These are phyloP conservation scores for Danionella cerebrum DNA, from an alignment of 2,113 vertebrate genomes.

Conservation along the genomic window DNA sequence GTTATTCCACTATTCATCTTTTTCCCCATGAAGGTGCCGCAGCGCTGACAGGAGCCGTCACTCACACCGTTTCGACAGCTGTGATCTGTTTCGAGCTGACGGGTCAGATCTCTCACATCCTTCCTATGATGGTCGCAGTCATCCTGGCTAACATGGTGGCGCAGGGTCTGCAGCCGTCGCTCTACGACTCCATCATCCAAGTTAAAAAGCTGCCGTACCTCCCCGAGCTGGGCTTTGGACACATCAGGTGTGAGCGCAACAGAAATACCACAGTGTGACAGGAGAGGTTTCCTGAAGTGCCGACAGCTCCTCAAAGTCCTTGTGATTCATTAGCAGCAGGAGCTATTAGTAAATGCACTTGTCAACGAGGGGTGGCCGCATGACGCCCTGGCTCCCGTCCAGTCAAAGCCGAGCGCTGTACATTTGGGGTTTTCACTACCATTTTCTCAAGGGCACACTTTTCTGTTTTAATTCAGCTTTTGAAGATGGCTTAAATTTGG, in stretches of 20 bases:
- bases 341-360: constrained; percentile 13
- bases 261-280: no score
- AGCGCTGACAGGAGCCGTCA: constrained; percentile 86
- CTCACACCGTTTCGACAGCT: constrained; percentile 90
- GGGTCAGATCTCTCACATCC: constrained; percentile 90
- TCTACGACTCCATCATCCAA: constrained; percentile 95
- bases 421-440: neutral
- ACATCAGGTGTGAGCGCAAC: no score
- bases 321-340: constrained; percentile 19
- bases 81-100: constrained; percentile 95
- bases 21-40: constrained; percentile 71
- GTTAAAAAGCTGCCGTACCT: constrained; percentile 92
- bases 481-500: neutral
- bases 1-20: neutral
- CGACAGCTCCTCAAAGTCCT: neutral
- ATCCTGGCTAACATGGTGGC: constrained; percentile 96
- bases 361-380: neutral
- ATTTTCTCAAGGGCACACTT: neutral
- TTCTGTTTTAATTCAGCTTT: neutral
- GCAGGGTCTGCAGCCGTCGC: constrained; percentile 89
- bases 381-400: constrained; percentile 2
- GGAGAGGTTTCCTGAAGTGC: neutral
- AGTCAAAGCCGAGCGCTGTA: neutral
- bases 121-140: constrained; percentile 96
- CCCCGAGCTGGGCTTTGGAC: constrained; percentile 84